Evolutionary conservation across 2,888 invertebrate genomes (phyloP).

Genomic region (Steromphala cineraria): DNA sequence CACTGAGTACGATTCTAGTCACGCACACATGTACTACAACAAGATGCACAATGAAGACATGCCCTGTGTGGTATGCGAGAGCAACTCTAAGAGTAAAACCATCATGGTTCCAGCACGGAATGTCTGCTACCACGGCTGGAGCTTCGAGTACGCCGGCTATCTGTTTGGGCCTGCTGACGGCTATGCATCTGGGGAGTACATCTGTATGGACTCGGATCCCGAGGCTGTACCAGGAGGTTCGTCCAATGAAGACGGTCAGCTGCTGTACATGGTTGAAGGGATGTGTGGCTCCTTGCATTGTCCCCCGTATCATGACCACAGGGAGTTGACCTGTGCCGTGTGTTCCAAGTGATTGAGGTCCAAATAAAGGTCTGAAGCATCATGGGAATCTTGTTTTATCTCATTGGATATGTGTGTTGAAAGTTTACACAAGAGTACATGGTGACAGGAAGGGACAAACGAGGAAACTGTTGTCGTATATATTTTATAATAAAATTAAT

Average conservation of each 20-base stretch:
- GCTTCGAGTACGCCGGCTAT: background rate
- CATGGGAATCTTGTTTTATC: too few relatives aligned
- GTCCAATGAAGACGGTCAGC: constrained; percentile 22
- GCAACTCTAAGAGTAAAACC: background rate
- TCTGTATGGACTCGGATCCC: constrained; percentile 34
- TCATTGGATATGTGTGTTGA: too few relatives aligned
- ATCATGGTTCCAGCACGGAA: background rate
- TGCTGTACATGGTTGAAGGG: constrained; percentile 29
- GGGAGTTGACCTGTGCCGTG: constrained; percentile 32
- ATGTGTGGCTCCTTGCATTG: constrained; percentile 33
- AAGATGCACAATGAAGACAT: background rate
- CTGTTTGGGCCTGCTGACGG: background rate
- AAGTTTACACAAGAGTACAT: too few relatives aligned
- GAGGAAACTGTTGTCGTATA: too few relatives aligned
- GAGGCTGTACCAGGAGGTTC: constrained; percentile 20
- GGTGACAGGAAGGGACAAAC: too few relatives aligned
- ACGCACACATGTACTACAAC: background rate
- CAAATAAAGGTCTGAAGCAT: too few relatives aligned
- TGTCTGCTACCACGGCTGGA: background rate
- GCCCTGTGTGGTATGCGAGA: background rate
- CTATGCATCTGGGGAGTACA: background rate
- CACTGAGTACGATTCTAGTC: background rate
- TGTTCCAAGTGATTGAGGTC: background rate
- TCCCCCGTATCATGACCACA: constrained; percentile 25
- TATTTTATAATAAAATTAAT: too few relatives aligned